These are phyloP conservation scores for Actinopyga echinites DNA, from an alignment of 53 echinoderm and acorn worm species.

Conservation along the genomic window DNA sequence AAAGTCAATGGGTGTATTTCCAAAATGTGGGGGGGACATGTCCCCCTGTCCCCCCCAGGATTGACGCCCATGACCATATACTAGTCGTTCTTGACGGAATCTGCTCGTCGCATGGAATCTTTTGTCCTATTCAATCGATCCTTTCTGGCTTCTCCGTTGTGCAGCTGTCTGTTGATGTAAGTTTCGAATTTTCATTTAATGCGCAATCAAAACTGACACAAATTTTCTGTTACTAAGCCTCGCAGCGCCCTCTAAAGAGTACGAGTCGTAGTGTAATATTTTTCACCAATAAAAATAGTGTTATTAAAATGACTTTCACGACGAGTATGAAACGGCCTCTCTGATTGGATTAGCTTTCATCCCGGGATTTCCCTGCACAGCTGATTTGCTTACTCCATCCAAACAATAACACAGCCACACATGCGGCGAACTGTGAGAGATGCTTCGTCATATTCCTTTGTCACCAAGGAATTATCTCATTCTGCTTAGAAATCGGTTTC, in stretches of 20 bases:
- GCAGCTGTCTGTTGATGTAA: neutral
- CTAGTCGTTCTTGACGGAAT: no score
- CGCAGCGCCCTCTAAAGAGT: neutral
- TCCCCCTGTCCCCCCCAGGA: no score
- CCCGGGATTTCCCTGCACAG: conserved; percentile 10
- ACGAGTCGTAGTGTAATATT: neutral
- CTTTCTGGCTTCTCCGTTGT: no score
- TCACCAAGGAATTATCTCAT: no score
- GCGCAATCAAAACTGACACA: no score
- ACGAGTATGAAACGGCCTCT: neutral
- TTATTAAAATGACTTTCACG: neutral
- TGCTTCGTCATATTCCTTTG: neutral
- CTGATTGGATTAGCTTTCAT: conserved; percentile 4
- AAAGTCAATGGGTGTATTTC: no score
- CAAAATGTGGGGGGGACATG: no score
- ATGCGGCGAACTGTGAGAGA: neutral
- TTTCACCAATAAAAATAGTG: neutral
- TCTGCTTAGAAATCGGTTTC: no score
- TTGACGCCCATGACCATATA: no score
- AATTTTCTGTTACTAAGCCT: neutral
- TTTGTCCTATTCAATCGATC: no score
- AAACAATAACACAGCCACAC: conserved; percentile 26
- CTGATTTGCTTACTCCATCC: neutral
- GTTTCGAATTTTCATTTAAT: no score
- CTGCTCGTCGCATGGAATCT: no score